Base-by-base conservation (phyloP, 1,140 invertebrate genomes). In the Brachionus calyciflorus region DNA sequence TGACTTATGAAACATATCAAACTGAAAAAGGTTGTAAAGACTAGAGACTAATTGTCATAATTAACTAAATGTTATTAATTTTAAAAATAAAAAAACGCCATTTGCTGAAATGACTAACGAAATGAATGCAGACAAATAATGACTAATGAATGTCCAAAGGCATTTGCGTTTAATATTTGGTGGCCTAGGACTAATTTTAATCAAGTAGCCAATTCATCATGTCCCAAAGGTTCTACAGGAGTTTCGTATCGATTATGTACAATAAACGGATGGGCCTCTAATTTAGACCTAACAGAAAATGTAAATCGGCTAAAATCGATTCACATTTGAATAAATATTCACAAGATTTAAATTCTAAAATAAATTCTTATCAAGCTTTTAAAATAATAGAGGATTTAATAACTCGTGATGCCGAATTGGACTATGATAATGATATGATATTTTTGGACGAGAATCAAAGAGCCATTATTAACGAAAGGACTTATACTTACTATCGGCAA, bases 61-160 rank as follows among this genome's bases (percentile, higher is more conserved):
- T n/a, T n/a, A n/a, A n/a, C n/a, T n/a, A n/a, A n/a, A n/a, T n/a
- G n/a, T n/a, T n/a, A n/a, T n/a, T n/a, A n/a, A n/a, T n/a, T n/a
- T n/a, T n/a, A n/a, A n/a, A n/a, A n/a, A n/a, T n/a, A n/a, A n/a
- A n/a, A n/a, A n/a, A n/a, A n/a, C 93, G 85, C 88, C 90, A 0
- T 95, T 94, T 81, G 94, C 94, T 0, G 94, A 97, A 84, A 92
- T 97, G 0, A 94, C 93, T 0, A 89, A 73, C 93, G 93, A 0
- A 95, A 93, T 82, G 91, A 93, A 87, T 89, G 89, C 90, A 85
- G 81, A 65, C 79, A 84, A 82, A 82, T 70, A 78, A 79, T 1
- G 80, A 81, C 53, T 78, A 81, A 73, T n/a, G 77, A 79, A n/a
- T 84, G 83, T 80, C 83, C 83, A 3, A 78, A 79, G n/a, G 81